Evolutionary conservation across 64 coral and sea anemone species (phyloP).

Genomic region (Porites lutea): DNA sequence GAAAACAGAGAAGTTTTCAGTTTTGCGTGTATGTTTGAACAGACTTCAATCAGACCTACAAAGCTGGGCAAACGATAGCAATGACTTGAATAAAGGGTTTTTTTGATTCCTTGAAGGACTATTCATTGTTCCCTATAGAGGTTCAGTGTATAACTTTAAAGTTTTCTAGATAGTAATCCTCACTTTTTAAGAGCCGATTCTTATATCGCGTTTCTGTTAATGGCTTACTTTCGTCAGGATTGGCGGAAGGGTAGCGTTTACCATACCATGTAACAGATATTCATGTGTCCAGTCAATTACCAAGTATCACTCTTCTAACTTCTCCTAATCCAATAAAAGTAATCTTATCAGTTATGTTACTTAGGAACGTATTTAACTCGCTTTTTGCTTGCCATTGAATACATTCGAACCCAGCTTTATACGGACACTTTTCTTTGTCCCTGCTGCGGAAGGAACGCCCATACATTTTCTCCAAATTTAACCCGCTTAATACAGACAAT

Average conservation of each 20-base stretch:
- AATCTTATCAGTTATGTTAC: neutral
- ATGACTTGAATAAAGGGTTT: neutral
- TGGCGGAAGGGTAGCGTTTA: neutral
- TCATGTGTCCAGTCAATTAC: neutral
- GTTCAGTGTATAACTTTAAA: neutral
- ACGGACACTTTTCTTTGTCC: too few relatives aligned
- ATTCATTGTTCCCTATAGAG: neutral
- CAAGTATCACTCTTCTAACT: too few relatives aligned
- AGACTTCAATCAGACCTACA: neutral
- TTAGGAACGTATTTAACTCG: too few relatives aligned
- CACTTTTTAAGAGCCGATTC: neutral
- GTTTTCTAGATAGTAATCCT: neutral
- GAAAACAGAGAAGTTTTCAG: neutral
- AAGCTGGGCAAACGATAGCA: slow-evolving; percentile 9
- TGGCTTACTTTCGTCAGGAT: neutral
- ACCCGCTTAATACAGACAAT: too few relatives aligned
- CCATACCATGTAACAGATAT: neutral
- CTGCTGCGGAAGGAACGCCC: too few relatives aligned
- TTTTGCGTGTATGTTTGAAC: neutral
- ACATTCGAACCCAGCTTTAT: too few relatives aligned
- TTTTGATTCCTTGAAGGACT: neutral
- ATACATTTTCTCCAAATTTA: too few relatives aligned
- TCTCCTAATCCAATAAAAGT: neutral
- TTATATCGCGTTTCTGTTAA: neutral
- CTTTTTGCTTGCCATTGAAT: too few relatives aligned